phyloP scores from a whole-genome alignment of 2,888 invertebrate genomes.

The Xiphydria camelus region DNA sequence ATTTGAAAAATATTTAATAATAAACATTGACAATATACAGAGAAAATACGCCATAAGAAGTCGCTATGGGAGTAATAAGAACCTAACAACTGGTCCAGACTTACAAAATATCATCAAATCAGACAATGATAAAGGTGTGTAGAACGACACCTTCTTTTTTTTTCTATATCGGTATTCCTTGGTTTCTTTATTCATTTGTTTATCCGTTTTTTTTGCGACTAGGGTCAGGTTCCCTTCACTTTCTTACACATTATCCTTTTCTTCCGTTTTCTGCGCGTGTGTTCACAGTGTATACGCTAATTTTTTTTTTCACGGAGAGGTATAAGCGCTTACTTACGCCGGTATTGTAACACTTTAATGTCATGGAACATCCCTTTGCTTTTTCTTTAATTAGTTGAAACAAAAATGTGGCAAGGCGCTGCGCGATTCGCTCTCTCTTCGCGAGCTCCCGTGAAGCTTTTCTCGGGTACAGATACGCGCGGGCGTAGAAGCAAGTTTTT shows the following conservation, averaged over 20 bases:
- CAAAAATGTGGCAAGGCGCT: conserved; percentile 33
- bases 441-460: not conserved
- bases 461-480: not conserved
- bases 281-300: conserved; percentile 10
- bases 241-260: conserved; percentile 26
- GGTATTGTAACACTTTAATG: conserved; percentile 39
- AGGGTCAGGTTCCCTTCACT: too few species aligned
- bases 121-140: conserved; percentile 51
- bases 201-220: conserved; percentile 6
- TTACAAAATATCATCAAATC: conserved; percentile 56
- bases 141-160: conserved; percentile 28
- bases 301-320: too few species aligned
- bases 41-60: conserved; percentile 57
- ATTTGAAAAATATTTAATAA: conserved; percentile 58
- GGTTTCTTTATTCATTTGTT: conserved; percentile 12
- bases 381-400: conserved; percentile 32
- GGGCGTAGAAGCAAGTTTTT: not conserved
- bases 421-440: conserved; percentile 15
- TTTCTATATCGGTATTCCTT: conserved; percentile 3
- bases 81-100: conserved; percentile 56
- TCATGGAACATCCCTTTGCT: conserved; percentile 45
- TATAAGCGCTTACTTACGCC: conserved; percentile 25
- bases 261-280: conserved; percentile 9
- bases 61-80: conserved; percentile 55
- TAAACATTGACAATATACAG: conserved; percentile 58